Evolutionary conservation across 1,140 invertebrate species (phyloP).

Genomic region (Drosophila parvula): DNA sequence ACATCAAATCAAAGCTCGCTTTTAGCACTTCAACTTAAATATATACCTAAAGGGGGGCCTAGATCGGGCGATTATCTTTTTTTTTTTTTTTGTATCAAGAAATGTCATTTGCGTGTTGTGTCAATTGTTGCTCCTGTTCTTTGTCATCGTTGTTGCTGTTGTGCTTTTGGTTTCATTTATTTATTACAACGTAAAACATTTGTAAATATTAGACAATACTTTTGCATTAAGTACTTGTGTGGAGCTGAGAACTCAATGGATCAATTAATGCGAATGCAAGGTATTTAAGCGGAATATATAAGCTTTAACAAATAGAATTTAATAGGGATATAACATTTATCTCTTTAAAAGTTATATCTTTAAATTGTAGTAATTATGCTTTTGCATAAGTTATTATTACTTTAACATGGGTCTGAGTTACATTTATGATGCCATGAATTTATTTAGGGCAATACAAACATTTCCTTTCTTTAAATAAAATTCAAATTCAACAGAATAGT

Average conservation of each 20-base stretch:
- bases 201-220: constrained; percentile 77
- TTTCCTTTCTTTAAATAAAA: too few species aligned
- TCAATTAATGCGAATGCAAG: not conserved
- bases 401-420: too few species aligned
- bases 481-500: too few species aligned
- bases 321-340: too few species aligned
- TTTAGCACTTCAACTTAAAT: constrained; percentile 72
- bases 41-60: constrained; percentile 13
- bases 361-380: too few species aligned
- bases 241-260: not conserved
- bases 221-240: constrained; percentile 61
- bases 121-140: constrained; percentile 37
- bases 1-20: constrained; percentile 71
- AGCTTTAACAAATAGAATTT: not conserved
- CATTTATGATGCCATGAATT: too few species aligned
- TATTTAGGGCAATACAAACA: too few species aligned
- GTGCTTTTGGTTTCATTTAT: constrained; percentile 39
- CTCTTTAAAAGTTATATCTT: too few species aligned
- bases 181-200: constrained; percentile 70
- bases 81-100: constrained; percentile 13
- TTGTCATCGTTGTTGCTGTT: not conserved
- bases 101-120: constrained; percentile 66
- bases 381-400: too few species aligned
- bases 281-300: not conserved
- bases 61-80: constrained; percentile 8